Evolutionary conservation across 2,797 vertebrate species (phyloP).

Genomic region (Syngnathus rostellatus): DNA sequence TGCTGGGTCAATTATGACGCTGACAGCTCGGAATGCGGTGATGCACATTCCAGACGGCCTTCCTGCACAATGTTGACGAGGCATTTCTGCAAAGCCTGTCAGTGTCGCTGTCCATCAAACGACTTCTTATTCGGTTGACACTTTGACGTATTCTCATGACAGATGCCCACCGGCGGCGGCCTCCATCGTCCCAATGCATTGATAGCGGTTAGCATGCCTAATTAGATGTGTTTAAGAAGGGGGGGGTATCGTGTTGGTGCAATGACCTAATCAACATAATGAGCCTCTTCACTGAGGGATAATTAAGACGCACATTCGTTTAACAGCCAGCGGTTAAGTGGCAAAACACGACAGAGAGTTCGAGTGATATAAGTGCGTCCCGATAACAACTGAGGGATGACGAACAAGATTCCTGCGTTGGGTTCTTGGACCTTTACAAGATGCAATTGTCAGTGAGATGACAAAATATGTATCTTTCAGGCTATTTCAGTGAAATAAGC

Average conservation of each 20-base stretch:
- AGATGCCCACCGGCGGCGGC: slow-evolving; percentile 38
- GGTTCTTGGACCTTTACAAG: background rate
- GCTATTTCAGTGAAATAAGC: too few relatives aligned
- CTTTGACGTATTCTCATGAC: slow-evolving; percentile 39
- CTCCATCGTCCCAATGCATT: slow-evolving; percentile 28
- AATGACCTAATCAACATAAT: slow-evolving; percentile 64
- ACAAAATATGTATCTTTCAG: too few relatives aligned
- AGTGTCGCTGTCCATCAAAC: slow-evolving; percentile 27
- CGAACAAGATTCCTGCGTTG: background rate
- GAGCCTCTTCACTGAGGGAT: slow-evolving; percentile 59
- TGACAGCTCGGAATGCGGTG: slow-evolving; percentile 4
- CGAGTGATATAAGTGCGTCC: slow-evolving; percentile 28
- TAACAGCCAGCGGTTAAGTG: slow-evolving; percentile 16
- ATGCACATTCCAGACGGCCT: background rate
- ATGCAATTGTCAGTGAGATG: background rate
- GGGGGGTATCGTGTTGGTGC: slow-evolving; percentile 41
- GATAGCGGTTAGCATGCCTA: slow-evolving; percentile 45
- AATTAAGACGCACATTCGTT: slow-evolving; percentile 60
- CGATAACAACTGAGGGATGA: slow-evolving; percentile 24
- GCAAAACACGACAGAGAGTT: slow-evolving; percentile 39
- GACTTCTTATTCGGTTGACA: slow-evolving; percentile 26
- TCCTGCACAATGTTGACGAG: slow-evolving; percentile 3
- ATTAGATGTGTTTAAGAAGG: slow-evolving; percentile 56
- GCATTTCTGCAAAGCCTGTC: slow-evolving; percentile 16
- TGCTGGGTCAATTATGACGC: background rate